Conservation (phyloP, 2,888 invertebrate species). For the Drosophila mimetica region DNA sequence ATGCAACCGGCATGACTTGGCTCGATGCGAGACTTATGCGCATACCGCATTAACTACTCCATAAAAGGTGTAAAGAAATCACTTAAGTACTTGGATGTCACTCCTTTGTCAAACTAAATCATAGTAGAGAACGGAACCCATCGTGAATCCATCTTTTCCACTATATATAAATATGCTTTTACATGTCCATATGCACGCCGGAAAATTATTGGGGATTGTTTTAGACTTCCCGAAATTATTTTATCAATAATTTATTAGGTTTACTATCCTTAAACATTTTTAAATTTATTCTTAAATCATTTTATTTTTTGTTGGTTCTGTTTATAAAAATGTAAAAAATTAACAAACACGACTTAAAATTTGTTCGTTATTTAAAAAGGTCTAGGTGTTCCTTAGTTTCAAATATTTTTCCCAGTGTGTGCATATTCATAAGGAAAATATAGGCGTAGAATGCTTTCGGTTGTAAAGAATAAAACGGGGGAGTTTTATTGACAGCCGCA, state of each 20-base stretch:
- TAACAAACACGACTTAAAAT: too few species aligned
- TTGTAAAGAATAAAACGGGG: slow-evolving; percentile 81
- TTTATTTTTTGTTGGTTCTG: not conserved
- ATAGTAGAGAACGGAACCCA: slow-evolving; percentile 57
- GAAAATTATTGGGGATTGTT: too few species aligned
- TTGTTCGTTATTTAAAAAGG: too few species aligned
- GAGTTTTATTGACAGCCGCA: slow-evolving; percentile 84
- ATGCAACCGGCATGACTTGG: slow-evolving; percentile 61
- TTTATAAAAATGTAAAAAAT: too few species aligned
- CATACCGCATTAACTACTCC: slow-evolving; percentile 81
- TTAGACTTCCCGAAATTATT: too few species aligned
- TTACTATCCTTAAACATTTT: too few species aligned
- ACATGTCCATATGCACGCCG: slow-evolving; percentile 10
- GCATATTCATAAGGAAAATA: slow-evolving; percentile 52
- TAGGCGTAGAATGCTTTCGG: slow-evolving; percentile 78
- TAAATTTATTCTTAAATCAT: not conserved
- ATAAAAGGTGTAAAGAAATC: slow-evolving; percentile 80
- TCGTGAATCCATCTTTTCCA: slow-evolving; percentile 26
- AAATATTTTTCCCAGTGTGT: slow-evolving; percentile 1
- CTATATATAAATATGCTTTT: slow-evolving; percentile 7
- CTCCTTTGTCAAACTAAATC: slow-evolving; percentile 80
- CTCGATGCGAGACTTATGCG: slow-evolving; percentile 66
- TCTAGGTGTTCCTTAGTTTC: too few species aligned
- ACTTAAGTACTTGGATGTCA: slow-evolving; percentile 81
- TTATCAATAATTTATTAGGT: too few species aligned